phyloP scores from a whole-genome alignment of 2,888 invertebrate genomes.

The Vesta saturnalis region DNA sequence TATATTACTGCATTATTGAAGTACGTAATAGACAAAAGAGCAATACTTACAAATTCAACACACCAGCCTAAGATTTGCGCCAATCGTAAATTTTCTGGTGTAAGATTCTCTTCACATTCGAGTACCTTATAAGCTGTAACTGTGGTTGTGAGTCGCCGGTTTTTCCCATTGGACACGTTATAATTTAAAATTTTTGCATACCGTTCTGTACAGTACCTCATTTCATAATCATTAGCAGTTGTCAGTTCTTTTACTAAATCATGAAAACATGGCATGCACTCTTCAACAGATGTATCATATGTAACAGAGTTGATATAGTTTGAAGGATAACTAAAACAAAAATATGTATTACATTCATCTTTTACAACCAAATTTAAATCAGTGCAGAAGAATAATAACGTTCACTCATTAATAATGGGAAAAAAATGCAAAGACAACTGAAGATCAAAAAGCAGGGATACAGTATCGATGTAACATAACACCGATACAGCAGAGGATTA shows the following conservation, averaged over 20 bases:
- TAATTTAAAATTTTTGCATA: background rate
- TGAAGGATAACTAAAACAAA: no score
- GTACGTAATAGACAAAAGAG: no score
- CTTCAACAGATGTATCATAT: background rate
- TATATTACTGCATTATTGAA: no score
- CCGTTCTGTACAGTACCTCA: background rate
- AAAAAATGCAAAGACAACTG: no score
- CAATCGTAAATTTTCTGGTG: constrained; percentile 2
- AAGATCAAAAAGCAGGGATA: no score
- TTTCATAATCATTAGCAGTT: background rate
- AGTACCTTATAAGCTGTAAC: constrained; percentile 12
- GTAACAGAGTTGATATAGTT: no score
- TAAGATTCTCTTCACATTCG: constrained; percentile 1
- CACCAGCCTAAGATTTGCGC: constrained; percentile 16
- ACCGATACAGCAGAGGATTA: no score
- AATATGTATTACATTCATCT: no score
- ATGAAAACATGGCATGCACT: background rate
- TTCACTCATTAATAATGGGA: no score
- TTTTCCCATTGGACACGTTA: constrained; percentile 15
- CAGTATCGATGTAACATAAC: no score
- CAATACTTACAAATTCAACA: constrained; percentile 14
- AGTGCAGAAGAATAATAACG: no score
- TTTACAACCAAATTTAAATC: no score
- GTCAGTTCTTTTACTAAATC: background rate
- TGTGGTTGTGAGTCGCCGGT: background rate